Conservation (phyloP, 2,113 vertebrate genomes). For the Tautogolabrus adspersus region DNA sequence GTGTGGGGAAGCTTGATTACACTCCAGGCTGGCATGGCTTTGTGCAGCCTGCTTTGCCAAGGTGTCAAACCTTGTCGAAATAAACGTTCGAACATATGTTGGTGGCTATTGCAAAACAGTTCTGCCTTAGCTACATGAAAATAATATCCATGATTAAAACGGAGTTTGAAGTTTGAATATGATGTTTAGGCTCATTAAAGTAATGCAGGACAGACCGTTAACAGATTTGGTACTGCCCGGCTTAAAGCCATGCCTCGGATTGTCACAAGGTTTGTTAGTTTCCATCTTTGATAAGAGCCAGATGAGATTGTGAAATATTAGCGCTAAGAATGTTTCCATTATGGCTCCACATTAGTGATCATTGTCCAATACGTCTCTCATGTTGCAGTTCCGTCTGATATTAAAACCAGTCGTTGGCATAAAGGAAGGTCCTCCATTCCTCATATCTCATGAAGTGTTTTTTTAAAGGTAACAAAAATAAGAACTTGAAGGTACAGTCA, state of each 20-base stretch:
- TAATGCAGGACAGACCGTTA: slow-evolving; percentile 33
- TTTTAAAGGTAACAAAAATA: background rate
- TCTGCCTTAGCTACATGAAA: background rate
- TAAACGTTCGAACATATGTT: slow-evolving; percentile 15
- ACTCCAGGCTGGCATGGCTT: slow-evolving; percentile 9
- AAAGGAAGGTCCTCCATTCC: background rate
- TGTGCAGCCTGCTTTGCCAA: background rate
- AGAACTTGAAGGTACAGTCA: background rate
- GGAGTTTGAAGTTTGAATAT: background rate
- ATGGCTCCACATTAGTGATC: background rate
- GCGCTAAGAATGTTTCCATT: slow-evolving; percentile 10
- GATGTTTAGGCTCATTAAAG: slow-evolving; percentile 16
- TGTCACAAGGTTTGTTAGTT: slow-evolving; percentile 22
- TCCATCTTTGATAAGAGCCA: slow-evolving; percentile 38
- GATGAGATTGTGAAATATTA: slow-evolving; percentile 23
- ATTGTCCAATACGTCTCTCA: slow-evolving; percentile 6
- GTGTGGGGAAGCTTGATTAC: slow-evolving; percentile 1
- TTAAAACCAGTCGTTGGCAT: slow-evolving; percentile 19
- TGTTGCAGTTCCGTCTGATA: slow-evolving; percentile 1
- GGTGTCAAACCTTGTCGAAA: slow-evolving; percentile 4
- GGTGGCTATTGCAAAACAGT: slow-evolving; percentile 14
- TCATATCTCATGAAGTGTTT: background rate
- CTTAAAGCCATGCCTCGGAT: slow-evolving; percentile 3
- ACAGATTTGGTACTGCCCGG: slow-evolving; percentile 17
- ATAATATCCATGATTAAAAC: slow-evolving; percentile 19